Percentiles rank a stretch among this genome's conserved stretches.
These are phyloP conservation scores for Apamea sordens DNA, from an alignment of 2,888 invertebrate species.

Conservation along the genomic window DNA sequence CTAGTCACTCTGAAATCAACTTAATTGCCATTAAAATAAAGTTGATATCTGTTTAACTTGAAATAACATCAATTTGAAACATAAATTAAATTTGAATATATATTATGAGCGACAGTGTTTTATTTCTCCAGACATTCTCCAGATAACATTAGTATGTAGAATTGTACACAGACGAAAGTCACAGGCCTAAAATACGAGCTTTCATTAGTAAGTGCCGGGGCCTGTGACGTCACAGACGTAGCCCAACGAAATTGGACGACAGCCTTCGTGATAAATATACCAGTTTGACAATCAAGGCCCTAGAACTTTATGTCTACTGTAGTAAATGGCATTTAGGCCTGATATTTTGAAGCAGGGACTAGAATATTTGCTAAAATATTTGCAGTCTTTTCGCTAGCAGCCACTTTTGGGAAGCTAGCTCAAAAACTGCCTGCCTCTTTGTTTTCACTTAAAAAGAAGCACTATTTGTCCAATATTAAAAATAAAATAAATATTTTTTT, in stretches of 20 bases:
- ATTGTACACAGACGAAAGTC: neutral
- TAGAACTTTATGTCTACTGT: neutral
- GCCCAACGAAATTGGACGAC: constrained; percentile 24
- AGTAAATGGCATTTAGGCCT: neutral
- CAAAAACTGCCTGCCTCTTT: neutral
- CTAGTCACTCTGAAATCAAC: too few species aligned
- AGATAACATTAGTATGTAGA: constrained; percentile 10
- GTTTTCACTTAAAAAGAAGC: neutral
- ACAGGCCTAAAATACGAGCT: constrained; percentile 16
- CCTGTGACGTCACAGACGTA: constrained; percentile 10
- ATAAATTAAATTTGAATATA: too few species aligned
- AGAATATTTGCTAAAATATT: neutral
- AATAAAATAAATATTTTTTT: too few species aligned
- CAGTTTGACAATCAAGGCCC: constrained; percentile 24
- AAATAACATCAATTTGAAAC: too few species aligned
- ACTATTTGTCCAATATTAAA: too few species aligned
- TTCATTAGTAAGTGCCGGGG: constrained; percentile 30
- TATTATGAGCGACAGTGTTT: neutral
- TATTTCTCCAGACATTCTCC: neutral
- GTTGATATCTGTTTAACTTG: too few species aligned
- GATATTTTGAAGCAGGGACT: neutral
- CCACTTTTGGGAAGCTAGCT: neutral
- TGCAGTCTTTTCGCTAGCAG: neutral
- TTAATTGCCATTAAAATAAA: too few species aligned
- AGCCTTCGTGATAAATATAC: constrained; percentile 27